phyloP scores from a whole-genome alignment of 2,113 vertebrate species.

The Lagopus muta region DNA sequence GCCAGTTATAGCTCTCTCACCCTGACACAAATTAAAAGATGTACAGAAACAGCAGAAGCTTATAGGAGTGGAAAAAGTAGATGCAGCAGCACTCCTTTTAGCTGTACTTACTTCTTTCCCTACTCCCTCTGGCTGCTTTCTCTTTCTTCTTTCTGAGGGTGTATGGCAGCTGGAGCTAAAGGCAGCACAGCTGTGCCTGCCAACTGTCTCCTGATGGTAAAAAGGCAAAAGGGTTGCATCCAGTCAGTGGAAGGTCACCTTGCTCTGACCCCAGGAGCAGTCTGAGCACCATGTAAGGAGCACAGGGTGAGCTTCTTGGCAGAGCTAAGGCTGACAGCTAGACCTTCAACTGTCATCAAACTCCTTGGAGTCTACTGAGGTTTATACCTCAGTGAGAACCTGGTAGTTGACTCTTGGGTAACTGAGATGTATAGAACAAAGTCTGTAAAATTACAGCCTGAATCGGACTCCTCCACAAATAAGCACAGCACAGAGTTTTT shows the following conservation, averaged over 20 bases:
- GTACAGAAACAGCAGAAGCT: not conserved
- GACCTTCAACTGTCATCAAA: not conserved
- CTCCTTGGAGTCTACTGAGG: not conserved
- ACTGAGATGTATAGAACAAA: not conserved
- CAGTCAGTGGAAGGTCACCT: not conserved
- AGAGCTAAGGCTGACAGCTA: not conserved
- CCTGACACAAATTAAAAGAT: not conserved
- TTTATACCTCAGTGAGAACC: not conserved
- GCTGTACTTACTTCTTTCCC: not conserved
- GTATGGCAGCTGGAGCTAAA: not conserved
- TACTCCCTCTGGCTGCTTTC: not conserved
- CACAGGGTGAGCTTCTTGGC: not conserved
- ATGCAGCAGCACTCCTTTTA: not conserved
- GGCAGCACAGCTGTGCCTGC: not conserved
- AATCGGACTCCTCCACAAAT: not conserved
- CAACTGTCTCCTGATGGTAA: not conserved
- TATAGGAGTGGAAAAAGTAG: not conserved
- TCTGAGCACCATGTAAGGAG: not conserved
- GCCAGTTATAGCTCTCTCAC: not conserved
- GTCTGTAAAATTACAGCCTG: not conserved
- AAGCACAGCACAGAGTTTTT: not conserved
- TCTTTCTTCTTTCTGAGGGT: not conserved
- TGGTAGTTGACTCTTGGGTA: not conserved
- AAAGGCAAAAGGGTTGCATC: not conserved
- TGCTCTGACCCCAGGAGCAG: not conserved